A percentile compares a stretch with the other conserved stretches of the same genome.
phyloP scores from a whole-genome alignment of 2,888 invertebrate species.

The Halocaridina rubra region DNA sequence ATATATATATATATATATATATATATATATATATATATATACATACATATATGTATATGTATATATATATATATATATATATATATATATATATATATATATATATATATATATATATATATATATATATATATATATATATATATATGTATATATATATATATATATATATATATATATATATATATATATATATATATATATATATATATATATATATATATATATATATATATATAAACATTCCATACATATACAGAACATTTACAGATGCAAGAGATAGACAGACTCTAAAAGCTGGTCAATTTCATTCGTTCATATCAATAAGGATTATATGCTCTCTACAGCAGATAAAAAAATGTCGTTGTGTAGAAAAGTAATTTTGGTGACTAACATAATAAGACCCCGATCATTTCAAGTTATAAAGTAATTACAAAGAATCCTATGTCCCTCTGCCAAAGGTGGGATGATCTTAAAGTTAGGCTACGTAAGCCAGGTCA shows the following conservation, averaged over 20 bases:
- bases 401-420: no score
- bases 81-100: not conserved
- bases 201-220: not conserved
- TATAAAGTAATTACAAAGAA: no score
- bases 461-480: no score
- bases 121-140: not conserved
- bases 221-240: not conserved
- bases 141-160: not conserved
- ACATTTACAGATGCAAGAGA: no score
- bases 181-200: not conserved
- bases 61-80: not conserved
- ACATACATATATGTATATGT: not conserved
- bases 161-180: not conserved
- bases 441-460: no score
- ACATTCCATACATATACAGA: not conserved
- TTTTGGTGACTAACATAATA: no score
- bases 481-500: no score
- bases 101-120: not conserved
- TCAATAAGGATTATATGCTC: no score
- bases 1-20: constrained; percentile 21
- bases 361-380: no score
- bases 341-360: no score
- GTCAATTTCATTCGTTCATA: no score
- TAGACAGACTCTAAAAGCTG: no score
- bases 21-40: not conserved